Percentiles rank a stretch among this genome's conserved stretches.
phyloP scores from a whole-genome alignment of 2,113 vertebrate species.

The Nycticebus coucang region DNA sequence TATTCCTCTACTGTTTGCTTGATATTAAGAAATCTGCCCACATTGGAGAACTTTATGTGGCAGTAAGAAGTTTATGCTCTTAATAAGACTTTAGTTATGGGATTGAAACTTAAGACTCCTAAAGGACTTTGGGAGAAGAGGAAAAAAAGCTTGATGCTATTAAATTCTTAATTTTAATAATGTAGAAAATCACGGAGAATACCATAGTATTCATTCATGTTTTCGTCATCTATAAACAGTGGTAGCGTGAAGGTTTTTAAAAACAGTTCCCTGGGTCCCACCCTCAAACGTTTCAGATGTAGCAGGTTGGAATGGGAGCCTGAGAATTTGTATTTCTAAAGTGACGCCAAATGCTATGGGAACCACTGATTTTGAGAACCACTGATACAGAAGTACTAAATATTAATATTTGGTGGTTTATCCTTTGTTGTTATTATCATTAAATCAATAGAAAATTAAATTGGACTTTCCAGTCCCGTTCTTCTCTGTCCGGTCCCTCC shows the following conservation, averaged over 20 bases:
- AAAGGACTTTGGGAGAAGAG: not conserved
- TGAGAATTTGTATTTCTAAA: not conserved
- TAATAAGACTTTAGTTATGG: not conserved
- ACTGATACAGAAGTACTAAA: not conserved
- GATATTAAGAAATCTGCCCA: not conserved
- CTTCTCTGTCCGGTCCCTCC: not conserved
- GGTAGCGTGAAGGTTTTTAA: not conserved
- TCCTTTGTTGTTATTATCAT: not conserved
- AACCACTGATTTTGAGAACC: not conserved
- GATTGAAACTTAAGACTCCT: not conserved
- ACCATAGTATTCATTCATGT: not conserved
- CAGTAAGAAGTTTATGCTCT: not conserved
- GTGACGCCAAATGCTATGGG: not conserved
- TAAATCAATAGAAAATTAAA: constrained; percentile 6
- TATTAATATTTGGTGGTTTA: not conserved
- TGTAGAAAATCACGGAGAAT: not conserved
- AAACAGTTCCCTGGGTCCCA: not conserved
- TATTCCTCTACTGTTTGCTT: not conserved
- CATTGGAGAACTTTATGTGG: not conserved
- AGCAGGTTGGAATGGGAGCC: not conserved
- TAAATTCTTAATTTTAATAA: not conserved
- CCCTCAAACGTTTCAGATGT: not conserved
- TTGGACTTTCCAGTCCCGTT: not conserved
- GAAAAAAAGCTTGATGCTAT: not conserved
- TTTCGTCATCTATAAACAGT: not conserved